Base-by-base conservation (phyloP, 1,140 invertebrate genomes). In the Dryas iulia region DNA sequence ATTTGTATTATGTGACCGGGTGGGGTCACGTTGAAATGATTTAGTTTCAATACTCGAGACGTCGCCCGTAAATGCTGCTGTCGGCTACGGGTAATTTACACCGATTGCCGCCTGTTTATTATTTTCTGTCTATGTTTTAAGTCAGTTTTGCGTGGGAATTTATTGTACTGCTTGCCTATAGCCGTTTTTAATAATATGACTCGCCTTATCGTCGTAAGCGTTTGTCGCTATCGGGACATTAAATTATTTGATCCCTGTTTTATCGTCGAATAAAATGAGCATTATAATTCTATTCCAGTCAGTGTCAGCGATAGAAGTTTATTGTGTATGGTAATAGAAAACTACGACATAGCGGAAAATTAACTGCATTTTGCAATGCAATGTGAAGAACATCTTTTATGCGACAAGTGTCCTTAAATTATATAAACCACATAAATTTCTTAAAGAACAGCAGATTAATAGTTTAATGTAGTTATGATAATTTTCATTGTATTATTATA, bases 11-110 rank as follows among this genome's bases (percentile, higher is more conserved):
- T 67, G 71, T 74, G 70, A 72, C 72, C 73, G 59, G 68, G 53
- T 66, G 56, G 72, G 80, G 76, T 81, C 78, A 83, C 76, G 79
- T 80, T 78, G 78, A 78, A 83, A 84, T 86, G 83, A 87, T 87
- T 86, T 86, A 88, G 79, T 86, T 88, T 83, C 84, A 84, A 86
- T 86, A 83, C 72, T 72, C 70, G 81, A 63, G 75, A 77, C 78
- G 84, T 81, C 76, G 81, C 74, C 61, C 64, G 79, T 82, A 83
- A 83, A 84, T 78, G 79, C 76, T 73, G 74, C 82, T 83, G 83
- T 84, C 81, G 68, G 66, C 70, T 72, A 30, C 47, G 54, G 47
- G 67, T 85, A 77, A 87, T 87, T 87, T 87, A 87, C 83, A 79
- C 74, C 78, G 77, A 79, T 83, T 79, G 83, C 71, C 69, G 67